Evolutionary conservation across 2,113 vertebrate species (phyloP).

Genomic region (Oryzias melastigma): DNA sequence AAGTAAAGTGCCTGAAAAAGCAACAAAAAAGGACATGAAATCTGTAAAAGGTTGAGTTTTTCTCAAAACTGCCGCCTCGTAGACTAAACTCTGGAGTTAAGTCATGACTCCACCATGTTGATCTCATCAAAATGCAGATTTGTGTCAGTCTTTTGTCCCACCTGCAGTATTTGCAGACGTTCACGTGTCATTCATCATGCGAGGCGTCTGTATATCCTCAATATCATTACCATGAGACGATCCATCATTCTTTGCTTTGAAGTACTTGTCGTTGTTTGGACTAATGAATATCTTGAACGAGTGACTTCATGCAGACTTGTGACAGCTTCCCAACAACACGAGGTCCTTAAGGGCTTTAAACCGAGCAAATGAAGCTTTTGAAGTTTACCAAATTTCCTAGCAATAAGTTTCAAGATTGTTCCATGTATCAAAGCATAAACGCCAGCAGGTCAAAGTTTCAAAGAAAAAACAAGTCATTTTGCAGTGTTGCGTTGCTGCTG

Average conservation of each 20-base stretch:
- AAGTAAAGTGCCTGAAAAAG: too few species aligned
- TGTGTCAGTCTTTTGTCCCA: constrained; percentile 1
- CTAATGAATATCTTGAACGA: background rate
- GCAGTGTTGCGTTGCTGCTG: too few species aligned
- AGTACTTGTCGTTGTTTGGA: constrained; percentile 1
- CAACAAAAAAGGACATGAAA: too few species aligned
- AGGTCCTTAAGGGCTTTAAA: background rate
- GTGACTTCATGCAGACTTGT: background rate
- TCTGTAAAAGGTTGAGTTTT: background rate
- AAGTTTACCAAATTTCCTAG: too few species aligned
- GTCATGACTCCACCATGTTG: constrained; percentile 4
- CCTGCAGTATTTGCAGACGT: constrained; percentile 5
- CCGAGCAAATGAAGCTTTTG: too few species aligned
- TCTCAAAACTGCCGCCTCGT: background rate
- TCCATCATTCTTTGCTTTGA: constrained; percentile 2
- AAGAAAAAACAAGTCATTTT: too few species aligned
- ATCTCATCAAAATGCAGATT: constrained; percentile 1
- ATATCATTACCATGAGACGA: constrained; percentile 2
- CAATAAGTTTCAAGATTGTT: too few species aligned
- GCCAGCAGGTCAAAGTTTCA: too few species aligned
- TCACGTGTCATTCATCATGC: constrained; percentile 3
- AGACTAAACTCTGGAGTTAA: constrained; percentile 1
- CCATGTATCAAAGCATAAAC: too few species aligned
- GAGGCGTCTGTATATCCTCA: background rate
- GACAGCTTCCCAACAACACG: background rate